phyloP scores from a whole-genome alignment of 2,888 invertebrate species.

The Cerastoderma edule region DNA sequence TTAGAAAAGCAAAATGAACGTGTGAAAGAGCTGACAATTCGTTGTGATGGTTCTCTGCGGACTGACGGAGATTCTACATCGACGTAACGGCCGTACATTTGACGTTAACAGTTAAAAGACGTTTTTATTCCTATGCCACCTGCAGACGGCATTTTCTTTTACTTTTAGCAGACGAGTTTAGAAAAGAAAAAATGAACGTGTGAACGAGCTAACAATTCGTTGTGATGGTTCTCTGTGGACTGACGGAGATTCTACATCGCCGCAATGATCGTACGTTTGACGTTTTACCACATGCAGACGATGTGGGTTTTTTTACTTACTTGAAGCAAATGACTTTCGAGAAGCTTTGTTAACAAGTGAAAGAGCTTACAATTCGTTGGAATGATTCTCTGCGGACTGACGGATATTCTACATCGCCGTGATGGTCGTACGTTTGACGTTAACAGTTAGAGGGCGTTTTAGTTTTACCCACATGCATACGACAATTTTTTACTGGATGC shows the following conservation, averaged over 20 bases:
- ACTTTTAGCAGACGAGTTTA: too few species aligned
- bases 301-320: too few species aligned
- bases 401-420: slow-evolving; percentile 61
- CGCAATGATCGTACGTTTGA: slow-evolving; percentile 17
- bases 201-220: slow-evolving; percentile 88
- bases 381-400: slow-evolving; percentile 88
- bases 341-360: slow-evolving; percentile 89
- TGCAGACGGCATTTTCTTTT: too few species aligned
- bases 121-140: too few species aligned
- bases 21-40: slow-evolving; percentile 88
- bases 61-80: slow-evolving; percentile 60
- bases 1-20: slow-evolving; percentile 89
- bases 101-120: too few species aligned
- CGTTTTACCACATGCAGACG: too few species aligned
- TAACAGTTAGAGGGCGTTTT: too few species aligned
- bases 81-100: slow-evolving; percentile 27
- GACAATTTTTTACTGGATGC: too few species aligned
- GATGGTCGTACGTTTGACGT: too few species aligned
- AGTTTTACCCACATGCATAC: too few species aligned
- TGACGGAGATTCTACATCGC: slow-evolving; percentile 61
- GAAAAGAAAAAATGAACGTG: slow-evolving; percentile 89
- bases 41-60: slow-evolving; percentile 91
- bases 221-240: slow-evolving; percentile 91
- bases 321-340: too few species aligned
- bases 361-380: slow-evolving; percentile 89